Evolutionary conservation across 2,113 vertebrate species (phyloP), one percentile per base, ranked within the genome.

Genomic region (Electrona antarctica): DNA sequence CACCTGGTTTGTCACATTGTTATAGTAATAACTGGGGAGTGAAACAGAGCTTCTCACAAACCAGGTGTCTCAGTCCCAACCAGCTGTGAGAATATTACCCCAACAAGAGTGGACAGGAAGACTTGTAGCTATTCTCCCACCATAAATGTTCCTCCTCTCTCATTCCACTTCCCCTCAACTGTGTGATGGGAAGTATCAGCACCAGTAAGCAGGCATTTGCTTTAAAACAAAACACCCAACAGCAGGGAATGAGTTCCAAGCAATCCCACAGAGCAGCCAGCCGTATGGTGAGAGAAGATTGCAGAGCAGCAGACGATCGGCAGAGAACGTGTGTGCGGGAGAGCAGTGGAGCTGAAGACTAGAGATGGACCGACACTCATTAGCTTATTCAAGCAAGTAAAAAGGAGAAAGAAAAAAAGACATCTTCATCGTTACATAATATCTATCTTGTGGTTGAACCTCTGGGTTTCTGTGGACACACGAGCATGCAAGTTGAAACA

Each of bases 181-280:
- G 57, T 50, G 0, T 52, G 61, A 66, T 64, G 10, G 83, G 61
- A 60, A n/a, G 4, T 64, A 76, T 21, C 58, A 13, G 45, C 54
- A 48, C 45, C 21, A 56, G 59, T 71, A 71, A 73, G 28, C 50
- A 29, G 10, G 12, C 69, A 45, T 15, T 7, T 51, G 58, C 8
- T 29, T 71, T 49, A 45, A 85, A 71, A 84, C 58, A 76, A 85
- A 71, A 84, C 58, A 76, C 60, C 67, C 71, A 54, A 73, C 71
- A 64, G 49, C 71, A 64, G 49, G 41, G 52, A 55, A 29, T 4
- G 3, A 70, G 12, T n/a, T 11, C 50, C 2, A 3, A 60, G 46
- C 29, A 62, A 60, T 72, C 14, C 8, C 28, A 61, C 57, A 74
- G 46, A 82, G 60, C 46, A 82, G 68, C 33, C 60, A 52, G 49